Evolutionary conservation across 2,113 vertebrate species (phyloP), one percentile per base, ranked within the genome.

Genomic region (Peucedramus taeniatus): DNA sequence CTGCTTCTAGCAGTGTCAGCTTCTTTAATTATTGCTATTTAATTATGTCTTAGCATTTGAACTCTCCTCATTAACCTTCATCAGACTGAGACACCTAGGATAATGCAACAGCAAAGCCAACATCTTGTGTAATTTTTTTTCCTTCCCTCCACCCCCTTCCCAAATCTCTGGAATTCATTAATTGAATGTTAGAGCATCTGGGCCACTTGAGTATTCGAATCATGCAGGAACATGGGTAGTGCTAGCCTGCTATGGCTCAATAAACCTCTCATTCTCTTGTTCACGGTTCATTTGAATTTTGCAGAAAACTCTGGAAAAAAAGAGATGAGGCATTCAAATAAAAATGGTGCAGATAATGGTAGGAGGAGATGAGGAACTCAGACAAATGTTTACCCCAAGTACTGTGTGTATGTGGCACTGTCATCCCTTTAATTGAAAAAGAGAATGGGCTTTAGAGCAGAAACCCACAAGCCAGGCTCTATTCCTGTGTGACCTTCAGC

Each of bases 281-380:
- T 96, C 96, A 97, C 35, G 94, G 90, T 96, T 97, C 97, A 96
- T 97, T 97, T 96, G 94, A 96, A 96, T 97, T 96, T 97, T 97
- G 96, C 92, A 97, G 90, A 97, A 97, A 95, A 96, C 83, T 92
- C 93, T 30, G 94, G 64, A 22, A 64, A 37, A 91, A 66, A 93
- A 26, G 60, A 87, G 90, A 95, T 49, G 86, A 96, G 49, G 86
- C 90, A 70, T 93, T 97, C 79, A 95, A 85, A 92, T 95, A 94
- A 95, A 96, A 97, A 91, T 74, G 54, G 88, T 93, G 89, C 90
- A 84, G 95, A 95, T 96, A 95, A 97, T 94, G 91, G 97, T 68
- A 96, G 96, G 94, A 96, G 95, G 95, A 97, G 83, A 94, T 92
- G 95, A 93, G 90, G 94, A 97, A 94, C 76, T 93, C 85, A 81